Base-by-base conservation (phyloP, 2,888 invertebrate genomes). In the Muschampia plurimacula region DNA sequence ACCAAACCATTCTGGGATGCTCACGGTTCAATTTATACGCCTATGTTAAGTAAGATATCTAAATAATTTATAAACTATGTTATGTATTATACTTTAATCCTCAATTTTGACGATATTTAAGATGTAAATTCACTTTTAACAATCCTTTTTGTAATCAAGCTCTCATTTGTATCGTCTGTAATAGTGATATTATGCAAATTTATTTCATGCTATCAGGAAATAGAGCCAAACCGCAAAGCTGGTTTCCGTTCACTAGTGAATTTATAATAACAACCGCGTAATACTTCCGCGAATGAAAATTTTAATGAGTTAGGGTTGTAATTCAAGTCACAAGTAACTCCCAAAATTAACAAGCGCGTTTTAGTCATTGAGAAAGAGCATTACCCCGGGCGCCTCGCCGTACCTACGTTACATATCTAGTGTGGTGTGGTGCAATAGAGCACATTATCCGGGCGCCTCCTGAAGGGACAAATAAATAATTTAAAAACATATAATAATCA, bases 251-350 rank as follows among this genome's bases (percentile, higher is more conserved):
- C 57, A 59, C 65, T 46, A 36, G 46, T 66, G 60, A 60, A 66
- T 66, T 66, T 49, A 49, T 66, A 66, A 71, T 49, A 71, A 49
- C 22, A 60, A 65, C 55, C 70, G 13, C 32, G 59, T 46, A 65
- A 59, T 65, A 65, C 65, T 59, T 71, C 59, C 46, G 46, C 8
- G 22, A 32, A 66, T 66, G 77, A 83, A 83, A 82, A 83, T 85
- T 89, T 87, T 86, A 86, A 88, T 85, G 86, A 88, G 52, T 52
- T 84, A 65, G 44, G 46, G 57, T 64, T 69, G 59, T 65, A n/a
- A 79, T 74, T 80, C 76, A 76, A 71, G 63, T 52, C 52, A 52
- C 15, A 52, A 15, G 79, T 80, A 13, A 82, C 76, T 79, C 78
- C 75, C 76, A 55, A 80, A 86, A 84, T 84, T 82, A 85, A 44